Evolutionary conservation across 1,140 invertebrate genomes (phyloP), one percentile per base, ranked within the genome.

Genomic region (Drosophila pallidifrons): DNA sequence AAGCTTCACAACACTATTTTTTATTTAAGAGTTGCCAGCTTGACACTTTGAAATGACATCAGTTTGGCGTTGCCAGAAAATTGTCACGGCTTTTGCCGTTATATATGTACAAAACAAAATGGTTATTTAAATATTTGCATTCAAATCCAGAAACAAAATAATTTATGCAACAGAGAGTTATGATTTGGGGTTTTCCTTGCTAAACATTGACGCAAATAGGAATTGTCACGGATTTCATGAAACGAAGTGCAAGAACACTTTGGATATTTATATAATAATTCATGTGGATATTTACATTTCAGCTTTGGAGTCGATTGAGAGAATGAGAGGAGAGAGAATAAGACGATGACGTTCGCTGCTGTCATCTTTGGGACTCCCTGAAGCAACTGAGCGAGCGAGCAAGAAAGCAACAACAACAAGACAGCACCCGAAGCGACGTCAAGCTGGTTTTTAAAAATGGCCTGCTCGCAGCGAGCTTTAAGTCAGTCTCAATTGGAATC

Each of bases 391-490:
- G 60, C 49, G 79, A 46, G 41, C 10, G 68, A 35, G 13, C 20
- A 67, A 52, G 20, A 25, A 25, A 25, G 20, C 46, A 54, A 49
- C 13, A 38, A 52, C 46, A 46, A 43, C 46, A 58, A 67, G n/a
- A 49, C 47, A 52, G 55, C 43, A 38, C 3, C 8, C 35, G 35
- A 38, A 25, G 20, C 35, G 10, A 38, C 8, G 35, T 38, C 7
- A 67, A 87, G 82, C 83, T 89, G 85, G 85, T 85, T 89, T 89
- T 85, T 90, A 79, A 81, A 89, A 83, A 88, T 81, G 68, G 68
- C 71, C 54, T 54, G 75, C n/a, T 13, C 45, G 51, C 59, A 63
- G 52, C 59, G 49, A 46, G 47, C 64, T 80, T 74, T 75, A 65
- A 83, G 75, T 85, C 86, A 89, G 72, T 89, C 78, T 88, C 81